Percentiles rank a stretch among this genome's conserved stretches.
These are phyloP conservation scores for Entomobrya multifasciata DNA, from an alignment of 2,888 invertebrate genomes.

Conservation along the genomic window DNA sequence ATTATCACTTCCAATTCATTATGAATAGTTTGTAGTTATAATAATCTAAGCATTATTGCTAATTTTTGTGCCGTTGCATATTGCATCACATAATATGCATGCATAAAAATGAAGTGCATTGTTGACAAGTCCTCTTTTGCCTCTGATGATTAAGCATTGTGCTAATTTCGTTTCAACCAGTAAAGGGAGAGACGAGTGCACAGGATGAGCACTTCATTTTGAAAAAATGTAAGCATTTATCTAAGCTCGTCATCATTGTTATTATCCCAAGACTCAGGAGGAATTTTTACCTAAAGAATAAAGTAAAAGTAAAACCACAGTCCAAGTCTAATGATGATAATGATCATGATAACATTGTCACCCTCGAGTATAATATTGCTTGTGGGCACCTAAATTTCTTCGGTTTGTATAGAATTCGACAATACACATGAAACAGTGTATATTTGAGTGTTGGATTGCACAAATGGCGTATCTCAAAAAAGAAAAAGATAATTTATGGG, in stretches of 20 bases:
- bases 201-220: constrained; percentile 40
- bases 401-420: no score
- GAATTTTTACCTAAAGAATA: constrained; percentile 16
- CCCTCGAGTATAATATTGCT: constrained; percentile 11
- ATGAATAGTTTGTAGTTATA: constrained; percentile 28
- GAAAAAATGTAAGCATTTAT: constrained; percentile 1
- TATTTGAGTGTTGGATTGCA: no score
- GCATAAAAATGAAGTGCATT: constrained; percentile 42
- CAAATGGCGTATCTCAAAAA: background rate
- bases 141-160: constrained; percentile 33
- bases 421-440: no score
- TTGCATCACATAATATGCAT: constrained; percentile 8
- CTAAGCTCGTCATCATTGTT: background rate
- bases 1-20: constrained; percentile 57
- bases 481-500: constrained; percentile 17
- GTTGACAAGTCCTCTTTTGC: constrained; percentile 18
- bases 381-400: background rate
- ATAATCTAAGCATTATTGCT: constrained; percentile 5
- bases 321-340: constrained; percentile 13
- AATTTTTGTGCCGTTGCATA: constrained; percentile 24
- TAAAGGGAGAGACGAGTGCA: constrained; percentile 2
- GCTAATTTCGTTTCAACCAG: constrained; percentile 39
- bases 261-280: background rate
- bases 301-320: constrained; percentile 40
- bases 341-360: constrained; percentile 24